Base-by-base conservation (phyloP, 2,797 vertebrate species). In the Gambelia wislizenii region DNA sequence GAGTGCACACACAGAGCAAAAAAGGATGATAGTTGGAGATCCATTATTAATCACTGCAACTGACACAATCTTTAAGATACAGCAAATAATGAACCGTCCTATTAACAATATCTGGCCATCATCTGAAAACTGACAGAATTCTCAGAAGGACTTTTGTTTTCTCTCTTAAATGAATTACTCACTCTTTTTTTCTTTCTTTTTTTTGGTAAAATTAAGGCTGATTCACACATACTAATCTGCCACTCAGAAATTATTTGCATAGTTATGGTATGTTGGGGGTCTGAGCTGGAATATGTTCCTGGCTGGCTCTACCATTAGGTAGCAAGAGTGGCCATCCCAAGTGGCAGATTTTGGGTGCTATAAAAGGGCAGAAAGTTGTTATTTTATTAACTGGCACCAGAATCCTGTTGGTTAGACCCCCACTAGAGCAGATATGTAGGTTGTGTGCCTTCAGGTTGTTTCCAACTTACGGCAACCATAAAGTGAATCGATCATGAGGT, bases 11-110 rank as follows among this genome's bases (percentile, higher is more conserved):
- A 14, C 39, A 59, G 25, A 14, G 47, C 70, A 64, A 49, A 64
- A 96, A 94, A 6, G 39, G 95, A 95, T 97, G 98, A 99, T 98
- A 98, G 97, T 95, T 33, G 97, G 97, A 95, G 97, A 95, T 95
- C 94, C 92, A 95, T 97, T 97, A 99, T 99, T 98, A 99, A 99
- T 99, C 98, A 98, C 97, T 89, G 96, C 97, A 97, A 98, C 97
- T 97, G 95, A 85, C 87, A 94, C 92, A 92, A 74, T 96, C 95
- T 96, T 96, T 95, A 87, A 95, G 95, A 96, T 96, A 96, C 44
- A 78, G 93, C 96, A 96, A 96, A 93, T 94, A 96, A 96, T 90
- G 87, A 95, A 81, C 90, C 91, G 79, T 94, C 95, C 94, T 92
- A 96, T 95, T 92, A 64, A 81, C 88, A 94, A 93, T 94, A 91